Percentiles rank a stretch among this genome's conserved stretches.
These are phyloP conservation scores for Lucinisca nassula DNA, from an alignment of 2,888 invertebrate genomes.

Conservation along the genomic window DNA sequence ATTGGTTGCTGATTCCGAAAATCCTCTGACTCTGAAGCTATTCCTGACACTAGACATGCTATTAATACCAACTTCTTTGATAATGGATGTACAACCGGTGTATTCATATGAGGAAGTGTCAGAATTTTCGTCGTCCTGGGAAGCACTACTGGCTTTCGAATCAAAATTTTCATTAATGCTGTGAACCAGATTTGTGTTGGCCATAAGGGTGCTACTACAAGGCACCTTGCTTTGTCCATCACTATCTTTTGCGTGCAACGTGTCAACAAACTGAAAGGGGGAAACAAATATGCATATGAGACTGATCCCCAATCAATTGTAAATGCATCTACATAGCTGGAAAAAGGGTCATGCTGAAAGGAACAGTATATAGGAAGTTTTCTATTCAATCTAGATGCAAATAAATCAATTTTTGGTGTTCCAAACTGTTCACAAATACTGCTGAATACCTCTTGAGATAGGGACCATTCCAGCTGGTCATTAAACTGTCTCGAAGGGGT, in stretches of 20 bases:
- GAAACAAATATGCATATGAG: conserved; percentile 37
- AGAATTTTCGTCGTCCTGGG: not conserved
- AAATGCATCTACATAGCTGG: too few species aligned
- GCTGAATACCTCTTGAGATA: not conserved
- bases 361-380: too few species aligned
- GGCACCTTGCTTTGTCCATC: not conserved
- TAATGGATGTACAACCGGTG: conserved; percentile 24
- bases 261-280: conserved; percentile 64
- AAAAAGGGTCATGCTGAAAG: too few species aligned
- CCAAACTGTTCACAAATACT: not conserved
- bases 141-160: conserved; percentile 38
- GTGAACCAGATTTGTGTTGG: conserved; percentile 44
- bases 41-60: conserved; percentile 51
- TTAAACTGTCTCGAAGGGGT: not conserved
- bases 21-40: conserved; percentile 30
- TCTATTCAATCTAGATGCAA: too few species aligned
- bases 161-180: conserved; percentile 18
- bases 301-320: not conserved
- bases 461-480: not conserved
- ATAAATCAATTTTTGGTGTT: not conserved
- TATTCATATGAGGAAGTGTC: not conserved
- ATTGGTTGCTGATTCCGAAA: conserved; percentile 37
- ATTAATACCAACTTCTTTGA: conserved; percentile 32
- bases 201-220: conserved; percentile 46
- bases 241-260: conserved; percentile 46